Percentiles rank a stretch among this genome's conserved stretches.
Conservation (phyloP, 1,140 invertebrate species). For the Trichonephila clavipes region DNA sequence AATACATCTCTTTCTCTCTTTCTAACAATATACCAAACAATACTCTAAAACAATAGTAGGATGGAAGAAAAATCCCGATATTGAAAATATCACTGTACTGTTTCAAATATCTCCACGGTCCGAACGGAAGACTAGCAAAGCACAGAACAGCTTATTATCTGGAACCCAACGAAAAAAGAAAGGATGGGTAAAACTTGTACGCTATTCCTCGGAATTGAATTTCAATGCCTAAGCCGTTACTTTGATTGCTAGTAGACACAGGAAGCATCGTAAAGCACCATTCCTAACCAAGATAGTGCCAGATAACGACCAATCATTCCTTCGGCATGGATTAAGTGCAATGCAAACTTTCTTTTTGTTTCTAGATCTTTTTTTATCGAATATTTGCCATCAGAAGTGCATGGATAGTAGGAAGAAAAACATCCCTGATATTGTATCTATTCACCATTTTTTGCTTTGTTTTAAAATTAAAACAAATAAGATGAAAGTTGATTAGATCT, state of each 20-base stretch:
- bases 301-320: constrained; percentile 58
- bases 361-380: not conserved
- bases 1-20: no score
- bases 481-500: no score
- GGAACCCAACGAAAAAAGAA: not conserved
- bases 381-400: not conserved
- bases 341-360: not conserved
- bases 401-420: not conserved
- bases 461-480: not conserved
- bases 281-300: constrained; percentile 33
- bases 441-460: not conserved
- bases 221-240: constrained; percentile 34
- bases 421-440: not conserved
- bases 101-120: not conserved
- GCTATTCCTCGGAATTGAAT: constrained; percentile 52
- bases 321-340: constrained; percentile 44
- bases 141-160: not conserved
- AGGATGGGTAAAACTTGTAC: not conserved
- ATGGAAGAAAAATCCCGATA: not conserved
- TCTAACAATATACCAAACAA: no score
- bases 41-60: no score
- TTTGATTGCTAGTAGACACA: constrained; percentile 42
- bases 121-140: not conserved
- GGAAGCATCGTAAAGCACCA: constrained; percentile 4
- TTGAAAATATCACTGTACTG: not conserved